phyloP scores from a whole-genome alignment of 1,140 invertebrate species.

The Leptonema lineaticorne region DNA sequence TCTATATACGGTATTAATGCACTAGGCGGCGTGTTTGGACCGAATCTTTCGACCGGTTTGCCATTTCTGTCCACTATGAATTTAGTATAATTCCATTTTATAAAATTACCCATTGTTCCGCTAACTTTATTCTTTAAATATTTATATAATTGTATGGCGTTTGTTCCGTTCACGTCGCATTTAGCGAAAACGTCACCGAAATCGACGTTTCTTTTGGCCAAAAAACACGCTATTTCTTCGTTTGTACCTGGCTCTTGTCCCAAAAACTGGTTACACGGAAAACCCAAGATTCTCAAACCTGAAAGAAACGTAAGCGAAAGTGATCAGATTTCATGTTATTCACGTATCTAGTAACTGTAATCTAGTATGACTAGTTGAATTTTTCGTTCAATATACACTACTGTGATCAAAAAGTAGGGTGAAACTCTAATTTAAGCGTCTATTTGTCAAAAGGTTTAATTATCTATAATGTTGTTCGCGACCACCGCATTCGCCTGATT shows the following conservation, averaged over 20 bases:
- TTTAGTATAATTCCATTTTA: constrained; percentile 98
- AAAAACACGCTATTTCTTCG: constrained; percentile 73
- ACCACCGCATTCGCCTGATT: no score
- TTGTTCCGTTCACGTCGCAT: constrained; percentile 85
- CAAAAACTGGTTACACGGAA: constrained; percentile 94
- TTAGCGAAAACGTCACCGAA: constrained; percentile 81
- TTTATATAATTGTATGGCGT: constrained; percentile 84
- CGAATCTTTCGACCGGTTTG: constrained; percentile 77
- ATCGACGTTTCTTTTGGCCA: constrained; percentile 66
- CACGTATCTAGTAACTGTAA: no score
- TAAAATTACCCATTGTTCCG: constrained; percentile 72
- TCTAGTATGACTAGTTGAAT: no score
- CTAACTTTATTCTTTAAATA: constrained; percentile 78
- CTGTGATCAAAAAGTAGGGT: no score
- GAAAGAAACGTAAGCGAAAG: constrained; percentile 28
- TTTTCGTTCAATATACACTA: no score
- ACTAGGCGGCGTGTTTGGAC: constrained; percentile 72
- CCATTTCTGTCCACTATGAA: constrained; percentile 90
- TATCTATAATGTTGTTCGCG: no score
- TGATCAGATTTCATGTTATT: no score
- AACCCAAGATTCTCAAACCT: constrained; percentile 76
- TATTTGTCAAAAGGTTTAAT: no score
- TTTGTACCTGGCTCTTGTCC: constrained; percentile 75
- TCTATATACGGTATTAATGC: constrained; percentile 59
- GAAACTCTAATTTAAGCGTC: no score